A percentile compares a stretch with the other conserved stretches of the same genome.
Evolutionary conservation across 1,140 invertebrate genomes (phyloP).

Genomic region (Saccostrea glomerata): DNA sequence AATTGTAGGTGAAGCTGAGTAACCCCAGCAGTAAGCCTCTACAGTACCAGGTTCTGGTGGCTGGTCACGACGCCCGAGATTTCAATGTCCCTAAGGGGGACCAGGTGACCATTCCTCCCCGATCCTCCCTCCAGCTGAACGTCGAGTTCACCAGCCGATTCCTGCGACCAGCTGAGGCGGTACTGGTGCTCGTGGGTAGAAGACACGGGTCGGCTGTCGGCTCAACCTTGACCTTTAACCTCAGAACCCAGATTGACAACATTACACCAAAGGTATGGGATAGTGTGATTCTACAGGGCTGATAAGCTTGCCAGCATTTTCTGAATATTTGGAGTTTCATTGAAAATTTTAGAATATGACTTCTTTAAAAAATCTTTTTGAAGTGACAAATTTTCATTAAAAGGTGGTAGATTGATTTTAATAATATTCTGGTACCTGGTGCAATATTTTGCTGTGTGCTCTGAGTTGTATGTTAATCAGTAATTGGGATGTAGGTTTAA

Average conservation of each 20-base stretch:
- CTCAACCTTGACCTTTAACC: conserved; percentile 76
- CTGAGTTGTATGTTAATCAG: neutral
- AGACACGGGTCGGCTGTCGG: conserved; percentile 72
- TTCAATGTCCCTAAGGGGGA: conserved; percentile 76
- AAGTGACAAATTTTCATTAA: neutral
- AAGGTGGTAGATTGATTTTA: neutral
- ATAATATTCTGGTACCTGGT: neutral
- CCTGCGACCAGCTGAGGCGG: conserved; percentile 76
- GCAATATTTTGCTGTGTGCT: neutral
- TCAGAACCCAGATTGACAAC: conserved; percentile 74
- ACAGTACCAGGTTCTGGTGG: conserved; percentile 75
- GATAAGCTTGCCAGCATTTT: neutral
- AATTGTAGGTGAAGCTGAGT: conserved; percentile 75
- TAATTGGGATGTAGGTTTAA: neutral
- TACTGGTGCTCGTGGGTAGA: conserved; percentile 75
- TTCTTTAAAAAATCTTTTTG: neutral
- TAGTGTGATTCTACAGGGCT: neutral
- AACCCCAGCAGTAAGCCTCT: conserved; percentile 77
- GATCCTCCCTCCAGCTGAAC: conserved; percentile 69
- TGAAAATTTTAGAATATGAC: too few species aligned
- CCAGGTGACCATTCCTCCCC: conserved; percentile 70
- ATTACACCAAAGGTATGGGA: conserved; percentile 74
- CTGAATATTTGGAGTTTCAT: neutral
- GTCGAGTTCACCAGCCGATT: conserved; percentile 77
- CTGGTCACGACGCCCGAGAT: conserved; percentile 75